Conservation (phyloP, 1,140 invertebrate genomes). For the Popillia japonica region DNA sequence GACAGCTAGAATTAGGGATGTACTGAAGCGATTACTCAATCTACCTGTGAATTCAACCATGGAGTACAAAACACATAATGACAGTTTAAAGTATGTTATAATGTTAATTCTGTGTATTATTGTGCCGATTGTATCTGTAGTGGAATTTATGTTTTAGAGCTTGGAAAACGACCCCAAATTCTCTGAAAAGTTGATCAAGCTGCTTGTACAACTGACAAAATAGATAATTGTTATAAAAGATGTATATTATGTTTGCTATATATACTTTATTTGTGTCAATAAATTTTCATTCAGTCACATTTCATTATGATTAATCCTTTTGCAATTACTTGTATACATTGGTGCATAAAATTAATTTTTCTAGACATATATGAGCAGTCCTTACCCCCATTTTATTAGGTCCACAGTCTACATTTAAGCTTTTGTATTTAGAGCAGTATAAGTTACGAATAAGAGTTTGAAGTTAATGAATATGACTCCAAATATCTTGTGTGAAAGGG, state of each 20-base stretch:
- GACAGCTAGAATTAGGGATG: conserved; percentile 92
- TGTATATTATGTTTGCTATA: conserved; percentile 40
- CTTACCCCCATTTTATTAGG: too few relatives aligned
- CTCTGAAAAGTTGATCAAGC: conserved; percentile 54
- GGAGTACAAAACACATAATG: conserved; percentile 95
- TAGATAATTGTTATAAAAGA: conserved; percentile 33
- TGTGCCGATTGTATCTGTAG: neutral
- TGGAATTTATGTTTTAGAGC: conserved; percentile 50
- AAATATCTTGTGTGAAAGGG: too few relatives aligned
- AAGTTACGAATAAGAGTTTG: too few relatives aligned
- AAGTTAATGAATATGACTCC: too few relatives aligned
- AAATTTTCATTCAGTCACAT: conserved; percentile 10
- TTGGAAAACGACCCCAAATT: conserved; percentile 51
- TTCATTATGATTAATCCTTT: too few relatives aligned
- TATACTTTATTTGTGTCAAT: conserved; percentile 41
- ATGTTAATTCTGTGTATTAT: neutral
- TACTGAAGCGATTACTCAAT: conserved; percentile 91
- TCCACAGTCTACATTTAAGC: too few relatives aligned
- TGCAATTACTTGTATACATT: too few relatives aligned
- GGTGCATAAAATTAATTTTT: too few relatives aligned
- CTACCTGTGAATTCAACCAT: conserved; percentile 90
- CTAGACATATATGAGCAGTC: too few relatives aligned
- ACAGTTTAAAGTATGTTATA: conserved; percentile 57
- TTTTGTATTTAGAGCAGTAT: too few relatives aligned
- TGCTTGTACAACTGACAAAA: neutral